Conservation (phyloP, 2,797 vertebrate species). For the Acropternis orthonyx region DNA sequence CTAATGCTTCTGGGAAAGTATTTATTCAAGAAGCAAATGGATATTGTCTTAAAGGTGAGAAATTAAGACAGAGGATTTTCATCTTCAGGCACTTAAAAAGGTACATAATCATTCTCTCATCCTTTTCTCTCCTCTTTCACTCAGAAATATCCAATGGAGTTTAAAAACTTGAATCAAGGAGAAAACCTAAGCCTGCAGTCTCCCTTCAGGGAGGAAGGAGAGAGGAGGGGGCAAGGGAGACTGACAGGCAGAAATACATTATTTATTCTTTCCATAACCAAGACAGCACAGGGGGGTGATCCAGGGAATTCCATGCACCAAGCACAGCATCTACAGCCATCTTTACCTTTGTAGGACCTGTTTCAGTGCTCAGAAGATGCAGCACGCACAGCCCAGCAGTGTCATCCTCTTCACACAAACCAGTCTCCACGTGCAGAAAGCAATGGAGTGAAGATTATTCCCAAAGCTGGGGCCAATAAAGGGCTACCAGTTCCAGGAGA, state of each 20-base stretch:
- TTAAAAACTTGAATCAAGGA: slow-evolving; percentile 25
- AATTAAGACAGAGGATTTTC: not conserved
- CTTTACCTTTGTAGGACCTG: not conserved
- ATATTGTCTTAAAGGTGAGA: not conserved
- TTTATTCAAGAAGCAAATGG: not conserved
- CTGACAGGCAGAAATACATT: slow-evolving; percentile 8
- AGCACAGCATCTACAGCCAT: not conserved
- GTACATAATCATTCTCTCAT: not conserved
- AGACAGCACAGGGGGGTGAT: not conserved
- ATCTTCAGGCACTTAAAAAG: not conserved
- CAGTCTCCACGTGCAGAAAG: not conserved
- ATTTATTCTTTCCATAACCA: not conserved
- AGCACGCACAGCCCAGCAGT: not conserved
- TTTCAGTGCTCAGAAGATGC: not conserved
- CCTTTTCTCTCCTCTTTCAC: not conserved
- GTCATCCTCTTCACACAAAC: not conserved
- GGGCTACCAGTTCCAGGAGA: not conserved
- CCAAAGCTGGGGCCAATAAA: not conserved
- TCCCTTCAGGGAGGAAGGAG: not conserved
- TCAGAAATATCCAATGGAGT: not conserved
- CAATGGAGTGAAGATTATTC: not conserved
- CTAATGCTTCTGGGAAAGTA: not conserved
- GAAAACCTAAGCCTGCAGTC: not conserved
- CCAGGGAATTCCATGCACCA: not conserved
- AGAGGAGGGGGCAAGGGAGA: not conserved